Evolutionary conservation across 2,797 vertebrate species (phyloP), one percentile per base, ranked within the genome.

Genomic region (Gorsachius magnificus): DNA sequence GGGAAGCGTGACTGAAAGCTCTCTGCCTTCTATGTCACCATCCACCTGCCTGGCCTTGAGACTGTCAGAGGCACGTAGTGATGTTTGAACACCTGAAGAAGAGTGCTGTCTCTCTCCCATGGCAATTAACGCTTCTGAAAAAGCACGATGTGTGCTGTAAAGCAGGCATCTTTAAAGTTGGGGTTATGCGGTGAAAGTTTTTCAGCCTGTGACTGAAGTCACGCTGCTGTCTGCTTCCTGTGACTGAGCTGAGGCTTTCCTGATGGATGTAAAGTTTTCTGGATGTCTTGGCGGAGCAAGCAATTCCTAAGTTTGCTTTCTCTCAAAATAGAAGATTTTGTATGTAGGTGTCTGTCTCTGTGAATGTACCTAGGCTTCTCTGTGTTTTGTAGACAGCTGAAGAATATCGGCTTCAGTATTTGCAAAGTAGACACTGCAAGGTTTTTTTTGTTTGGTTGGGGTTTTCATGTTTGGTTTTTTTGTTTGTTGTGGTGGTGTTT

Each of bases 141-240:
- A 33, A 56, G 12, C 7, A 0, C 1, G 0, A 2, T 11, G 25
- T 18, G 3, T 11, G 29, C 18, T 36, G 20, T 29, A 24, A 54
- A n/a, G 24, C 8, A 20, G 46, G 4, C 5, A 1, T 13, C 22
- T 57, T 16, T 13, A 26, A 45, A 35, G 41, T 1, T 38, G 28
- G 15, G 22, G 16, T 69, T 85, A 46, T 1, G 2, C 29, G 57
- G 16, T 36, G 45, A 2, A 41, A 41, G 11, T 16, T 78, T 71
- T 71, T 45, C 48, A 50, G 25, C 31, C 45, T 45, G 31, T 63
- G 56, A 5, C 5, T 43, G 38, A 36, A 70, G 56, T 25, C 15
- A 1, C 1, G 0, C 31, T 54, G 74, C 64, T 58, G 5, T 41
- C 22, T 3, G 4, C 18, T 61, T 28, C 58, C 43, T 63, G n/a